Conservation (phyloP, 92 coral and sea anemone species). For the Porites rus region DNA sequence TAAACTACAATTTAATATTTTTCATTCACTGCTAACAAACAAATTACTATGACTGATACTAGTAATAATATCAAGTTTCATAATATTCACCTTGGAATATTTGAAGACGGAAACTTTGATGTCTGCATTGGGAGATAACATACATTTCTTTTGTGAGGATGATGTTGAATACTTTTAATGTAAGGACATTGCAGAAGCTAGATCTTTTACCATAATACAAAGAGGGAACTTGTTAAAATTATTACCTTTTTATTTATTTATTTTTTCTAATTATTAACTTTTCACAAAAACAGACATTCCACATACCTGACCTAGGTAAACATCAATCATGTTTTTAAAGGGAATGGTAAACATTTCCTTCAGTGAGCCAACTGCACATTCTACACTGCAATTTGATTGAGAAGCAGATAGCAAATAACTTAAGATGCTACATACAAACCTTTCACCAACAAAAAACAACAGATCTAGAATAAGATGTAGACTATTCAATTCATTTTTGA, state of each 20-base stretch:
- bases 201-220: neutral
- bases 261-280: neutral
- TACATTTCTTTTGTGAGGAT: neutral
- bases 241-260: no score
- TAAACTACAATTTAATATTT: no score
- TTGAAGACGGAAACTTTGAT: slow-evolving; percentile 1
- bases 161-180: neutral
- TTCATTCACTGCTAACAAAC: no score
- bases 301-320: slow-evolving; percentile 83
- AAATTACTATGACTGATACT: no score
- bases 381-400: slow-evolving; percentile 66
- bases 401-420: neutral
- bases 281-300: neutral
- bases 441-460: no score
- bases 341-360: slow-evolving; percentile 88
- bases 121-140: neutral
- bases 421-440: no score
- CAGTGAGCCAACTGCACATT: slow-evolving; percentile 91
- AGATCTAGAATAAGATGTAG: no score
- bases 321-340: slow-evolving; percentile 72
- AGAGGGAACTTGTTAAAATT: neutral
- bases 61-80: neutral
- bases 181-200: neutral
- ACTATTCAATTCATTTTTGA: no score
- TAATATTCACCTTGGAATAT: slow-evolving; percentile 5